A percentile compares a stretch with the other conserved stretches of the same genome.
Evolutionary conservation across 2,797 vertebrate species (phyloP).

Genomic region (Hephaestus fuliginosus): DNA sequence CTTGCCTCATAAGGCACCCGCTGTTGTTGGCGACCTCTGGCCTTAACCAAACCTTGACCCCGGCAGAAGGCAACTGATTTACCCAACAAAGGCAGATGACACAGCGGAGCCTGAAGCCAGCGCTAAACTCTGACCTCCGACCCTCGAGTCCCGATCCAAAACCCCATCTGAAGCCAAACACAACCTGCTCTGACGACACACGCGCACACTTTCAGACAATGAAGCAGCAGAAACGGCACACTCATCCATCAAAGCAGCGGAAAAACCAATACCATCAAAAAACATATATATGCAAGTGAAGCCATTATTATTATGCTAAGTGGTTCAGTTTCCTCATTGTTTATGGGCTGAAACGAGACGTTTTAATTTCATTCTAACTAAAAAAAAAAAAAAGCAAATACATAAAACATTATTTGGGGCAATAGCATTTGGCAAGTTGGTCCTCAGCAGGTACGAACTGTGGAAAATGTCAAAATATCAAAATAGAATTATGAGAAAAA

Average conservation of each 20-base stretch:
- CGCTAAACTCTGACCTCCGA: conserved; percentile 62
- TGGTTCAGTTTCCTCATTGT: conserved; percentile 43
- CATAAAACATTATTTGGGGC: conserved; percentile 1
- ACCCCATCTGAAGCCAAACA: conserved; percentile 69
- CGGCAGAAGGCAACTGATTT: conserved; percentile 81
- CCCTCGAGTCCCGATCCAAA: conserved; percentile 48
- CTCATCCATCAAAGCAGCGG: conserved; percentile 69
- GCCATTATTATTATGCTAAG: conserved; percentile 60
- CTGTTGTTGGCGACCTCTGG: conserved; percentile 81
- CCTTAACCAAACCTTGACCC: conserved; percentile 87
- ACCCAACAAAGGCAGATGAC: conserved; percentile 71
- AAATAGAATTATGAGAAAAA: neutral
- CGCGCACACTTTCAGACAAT: conserved; percentile 51
- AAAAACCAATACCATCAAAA: conserved; percentile 67
- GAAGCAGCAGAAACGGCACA: conserved; percentile 29
- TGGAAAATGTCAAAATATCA: neutral
- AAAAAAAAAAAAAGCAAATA: neutral
- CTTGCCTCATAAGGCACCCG: conserved; percentile 64
- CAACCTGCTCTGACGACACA: conserved; percentile 57
- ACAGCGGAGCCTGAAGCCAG: conserved; percentile 51
- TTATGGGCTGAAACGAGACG: conserved; percentile 34
- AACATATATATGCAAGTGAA: conserved; percentile 68
- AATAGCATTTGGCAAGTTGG: conserved; percentile 18
- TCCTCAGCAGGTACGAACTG: conserved; percentile 8
- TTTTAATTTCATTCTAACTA: conserved; percentile 30